Evolutionary conservation across 2,888 invertebrate genomes (phyloP).

Genomic region (Drosophila anomelani): DNA sequence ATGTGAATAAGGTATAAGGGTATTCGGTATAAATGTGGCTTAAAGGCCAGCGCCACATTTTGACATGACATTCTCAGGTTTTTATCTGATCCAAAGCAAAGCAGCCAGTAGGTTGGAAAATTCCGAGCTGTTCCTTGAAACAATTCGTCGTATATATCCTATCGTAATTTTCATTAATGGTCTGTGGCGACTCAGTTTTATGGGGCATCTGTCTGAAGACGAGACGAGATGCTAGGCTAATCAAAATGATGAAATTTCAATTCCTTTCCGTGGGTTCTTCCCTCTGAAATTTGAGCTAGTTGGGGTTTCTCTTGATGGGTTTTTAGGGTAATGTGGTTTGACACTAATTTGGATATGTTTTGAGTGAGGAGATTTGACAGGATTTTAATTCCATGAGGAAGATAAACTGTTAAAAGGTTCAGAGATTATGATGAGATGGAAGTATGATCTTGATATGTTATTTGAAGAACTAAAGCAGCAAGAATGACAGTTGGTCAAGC

Average conservation of each 20-base stretch:
- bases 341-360: constrained; percentile 63
- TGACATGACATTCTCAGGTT: constrained; percentile 70
- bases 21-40: constrained; percentile 29
- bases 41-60: constrained; percentile 67
- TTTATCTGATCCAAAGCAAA: constrained; percentile 72
- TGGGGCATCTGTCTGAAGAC: constrained; percentile 46
- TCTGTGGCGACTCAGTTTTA: constrained; percentile 47
- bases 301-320: constrained; percentile 42
- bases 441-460: constrained; percentile 9
- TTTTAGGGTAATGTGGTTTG: constrained; percentile 64
- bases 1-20: constrained; percentile 11
- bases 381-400: constrained; percentile 1
- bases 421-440: neutral
- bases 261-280: constrained; percentile 34
- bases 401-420: constrained; percentile 20
- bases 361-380: constrained; percentile 34
- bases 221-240: constrained; percentile 54
- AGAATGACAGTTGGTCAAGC: neutral
- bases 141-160: constrained; percentile 32
- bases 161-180: constrained; percentile 70
- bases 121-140: constrained; percentile 36
- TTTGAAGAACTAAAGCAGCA: neutral
- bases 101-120: constrained; percentile 74
- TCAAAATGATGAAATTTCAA: constrained; percentile 77
- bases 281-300: constrained; percentile 64